Percentiles rank a stretch among this genome's conserved stretches.
phyloP scores from a whole-genome alignment of 2,797 vertebrate species.

The Sandelia bainsii region DNA sequence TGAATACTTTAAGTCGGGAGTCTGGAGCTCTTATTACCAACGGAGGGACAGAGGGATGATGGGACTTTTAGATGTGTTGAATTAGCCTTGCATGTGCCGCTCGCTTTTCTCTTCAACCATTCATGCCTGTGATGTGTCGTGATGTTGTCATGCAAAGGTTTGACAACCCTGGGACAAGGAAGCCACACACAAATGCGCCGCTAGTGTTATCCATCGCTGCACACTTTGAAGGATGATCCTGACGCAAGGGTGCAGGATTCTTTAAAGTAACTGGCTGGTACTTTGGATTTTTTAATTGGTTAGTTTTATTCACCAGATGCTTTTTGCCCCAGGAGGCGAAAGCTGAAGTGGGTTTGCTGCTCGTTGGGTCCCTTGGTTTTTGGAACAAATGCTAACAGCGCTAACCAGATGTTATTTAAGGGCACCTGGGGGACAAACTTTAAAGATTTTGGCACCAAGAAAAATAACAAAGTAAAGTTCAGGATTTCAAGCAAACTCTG shows the following conservation, averaged over 20 bases:
- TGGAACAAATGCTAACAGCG: slow-evolving; percentile 58
- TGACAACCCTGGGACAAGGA: slow-evolving; percentile 28
- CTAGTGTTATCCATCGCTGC: background rate
- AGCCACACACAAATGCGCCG: slow-evolving; percentile 8
- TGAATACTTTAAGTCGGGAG: slow-evolving; percentile 60
- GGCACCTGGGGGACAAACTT: slow-evolving; percentile 43
- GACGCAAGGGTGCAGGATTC: background rate
- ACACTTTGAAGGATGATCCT: background rate
- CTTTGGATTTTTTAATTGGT: slow-evolving; percentile 54
- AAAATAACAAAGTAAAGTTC: slow-evolving; percentile 51
- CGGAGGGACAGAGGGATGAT: slow-evolving; percentile 43
- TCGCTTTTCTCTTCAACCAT: slow-evolving; percentile 57
- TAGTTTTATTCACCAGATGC: slow-evolving; percentile 48
- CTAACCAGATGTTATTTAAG: slow-evolving; percentile 68
- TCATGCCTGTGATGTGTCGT: slow-evolving; percentile 52
- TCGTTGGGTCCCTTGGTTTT: slow-evolving; percentile 47
- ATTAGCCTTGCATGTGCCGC: slow-evolving; percentile 40
- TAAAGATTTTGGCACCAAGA: slow-evolving; percentile 36
- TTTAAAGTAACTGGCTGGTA: slow-evolving; percentile 16
- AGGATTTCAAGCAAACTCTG: slow-evolving; percentile 45
- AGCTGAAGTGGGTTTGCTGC: slow-evolving; percentile 1
- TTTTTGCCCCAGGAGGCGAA: slow-evolving; percentile 20
- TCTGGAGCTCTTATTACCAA: slow-evolving; percentile 56
- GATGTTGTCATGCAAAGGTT: slow-evolving; percentile 42
- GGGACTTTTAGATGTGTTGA: slow-evolving; percentile 44